Evolutionary conservation across 1,140 invertebrate species (phyloP), one percentile per base, ranked within the genome.

Genomic region (Diachasma alloeum): DNA sequence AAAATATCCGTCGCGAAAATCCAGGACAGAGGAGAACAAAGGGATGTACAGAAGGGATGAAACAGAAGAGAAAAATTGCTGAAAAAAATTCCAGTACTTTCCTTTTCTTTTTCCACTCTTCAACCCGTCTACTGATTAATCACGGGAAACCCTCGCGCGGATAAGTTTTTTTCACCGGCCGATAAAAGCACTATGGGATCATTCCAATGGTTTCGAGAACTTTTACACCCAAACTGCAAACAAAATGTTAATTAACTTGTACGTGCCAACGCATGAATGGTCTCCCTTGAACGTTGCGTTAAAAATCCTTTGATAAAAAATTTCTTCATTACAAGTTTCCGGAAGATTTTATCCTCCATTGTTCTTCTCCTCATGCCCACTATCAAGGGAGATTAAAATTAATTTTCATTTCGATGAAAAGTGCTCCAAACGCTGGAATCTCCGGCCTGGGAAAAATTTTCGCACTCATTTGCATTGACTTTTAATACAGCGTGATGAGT

Each of bases 231-330:
- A 42, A 44, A 77, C 22, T 78, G 83, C 80, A 83, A 84, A 83
- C 82, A 81, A 81, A 81, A 82, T 82, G 81, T 84, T 84, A 84
- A 84, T 84, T 83, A 84, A 84, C 77, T 76, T 75, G 59, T 44
- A 9, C 17, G 22, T 15, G 44, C 6, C 19, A 26, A 56, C 8
- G 37, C 22, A 24, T 53, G n/a, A 17, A 36, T 44, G 22, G 31
- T 24, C 66, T 63, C 31, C 70, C n/a, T 46, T 31, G 19, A 31
- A 19, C 17, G 5, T 1, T 19, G 36, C n/a, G 0, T 63, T 42
- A 37, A 74, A 67, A 68, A 66, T 42, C 42, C 39, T 39, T 48
- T 42, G 77, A 72, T 76, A 81, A 83, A 83, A 83, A 83, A 84
- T 84, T 77, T 80, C 80, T 84, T 84, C 81, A 81, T 83, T 83